Base-by-base conservation (phyloP, 2,113 vertebrate species). In the Epinephelus fuscoguttatus region DNA sequence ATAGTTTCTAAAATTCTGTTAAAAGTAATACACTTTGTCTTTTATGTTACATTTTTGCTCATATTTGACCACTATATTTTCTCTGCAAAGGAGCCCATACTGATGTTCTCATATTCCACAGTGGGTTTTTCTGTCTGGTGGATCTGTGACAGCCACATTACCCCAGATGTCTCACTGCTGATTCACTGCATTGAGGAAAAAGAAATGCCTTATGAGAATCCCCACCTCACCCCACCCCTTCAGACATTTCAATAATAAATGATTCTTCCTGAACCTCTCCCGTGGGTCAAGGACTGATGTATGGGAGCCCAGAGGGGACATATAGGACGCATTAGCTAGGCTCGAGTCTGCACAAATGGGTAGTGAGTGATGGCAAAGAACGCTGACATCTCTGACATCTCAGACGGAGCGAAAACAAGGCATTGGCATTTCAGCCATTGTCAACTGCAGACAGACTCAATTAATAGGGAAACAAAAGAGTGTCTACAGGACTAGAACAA, bases 191-290 rank as follows among this genome's bases (percentile, higher is more conserved):
- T 71, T 84, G 59, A 67, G 69, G 42, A 55, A 69, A 72, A 82
- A 75, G 92, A 84, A 91, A 82, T 84, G 82, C 67, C 75, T 63
- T 37, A 77, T 83, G 70, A 88, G 85, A 91, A 88, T 87, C 47
- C 53, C 60, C 78, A 87, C 49, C 67, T 73, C 61, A 55, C 60
- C 71, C 53, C 56, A 70, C 62, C 80, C 88, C 63, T 84, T 88
- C 45, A 74, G 64, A 87, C 80, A 88, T 94, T 93, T 94, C 78
- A 94, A 93, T 94, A 95, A 95, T 93, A 87, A 93, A 95, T 95
- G 84, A 89, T 89, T 85, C 86, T 82, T 84, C 80, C 82, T 79
- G 73, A 89, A 91, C 84, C 87, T 90, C 77, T 91, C 85, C 78
- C 52, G 12, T 85, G 74, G 83, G 90, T 87, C 75, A 80, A 86